These are phyloP conservation scores for Vimba vimba DNA, from an alignment of 2,113 vertebrate species.

Conservation along the genomic window DNA sequence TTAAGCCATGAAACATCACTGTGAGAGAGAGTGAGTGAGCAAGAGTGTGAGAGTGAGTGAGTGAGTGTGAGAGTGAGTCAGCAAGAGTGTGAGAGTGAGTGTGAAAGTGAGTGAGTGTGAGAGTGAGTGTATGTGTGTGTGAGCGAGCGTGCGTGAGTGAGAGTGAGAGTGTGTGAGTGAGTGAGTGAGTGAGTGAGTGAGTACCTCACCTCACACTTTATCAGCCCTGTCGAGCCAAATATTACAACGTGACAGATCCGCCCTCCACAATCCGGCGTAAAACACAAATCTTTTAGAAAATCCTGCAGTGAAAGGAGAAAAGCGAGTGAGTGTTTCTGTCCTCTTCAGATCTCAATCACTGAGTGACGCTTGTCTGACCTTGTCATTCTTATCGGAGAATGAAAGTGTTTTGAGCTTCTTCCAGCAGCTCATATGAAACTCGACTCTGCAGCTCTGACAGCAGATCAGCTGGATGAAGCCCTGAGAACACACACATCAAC, in stretches of 20 bases:
- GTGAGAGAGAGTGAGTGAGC: neutral
- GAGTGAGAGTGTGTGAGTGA: neutral
- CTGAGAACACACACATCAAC: conserved; percentile 66
- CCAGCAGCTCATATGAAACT: conserved; percentile 94
- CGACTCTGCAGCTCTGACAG: conserved; percentile 85
- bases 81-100: rapidly evolving
- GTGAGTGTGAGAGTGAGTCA: no score
- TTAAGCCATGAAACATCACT: neutral
- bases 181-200: neutral
- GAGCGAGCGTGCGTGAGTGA: no score
- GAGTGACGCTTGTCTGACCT: conserved; percentile 73
- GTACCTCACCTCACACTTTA: conserved; percentile 88
- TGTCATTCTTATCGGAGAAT: conserved; percentile 89
- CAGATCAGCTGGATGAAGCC: conserved; percentile 90
- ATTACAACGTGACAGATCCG: conserved; percentile 87
- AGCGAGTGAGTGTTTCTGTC: neutral
- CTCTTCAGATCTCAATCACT: neutral
- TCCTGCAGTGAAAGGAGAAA: conserved; percentile 76
- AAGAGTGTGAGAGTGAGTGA: rapidly evolving
- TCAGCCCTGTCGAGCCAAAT: conserved; percentile 80
- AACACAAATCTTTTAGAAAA: conserved; percentile 85
- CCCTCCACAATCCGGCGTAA: conserved; percentile 91
- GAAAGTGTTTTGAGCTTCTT: conserved; percentile 83
- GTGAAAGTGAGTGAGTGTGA: no score
- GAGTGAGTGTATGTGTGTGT: no score